Percentiles rank a stretch among this genome's conserved stretches.
Conservation (phyloP, 1,140 invertebrate species). For the Aphis gossypii region DNA sequence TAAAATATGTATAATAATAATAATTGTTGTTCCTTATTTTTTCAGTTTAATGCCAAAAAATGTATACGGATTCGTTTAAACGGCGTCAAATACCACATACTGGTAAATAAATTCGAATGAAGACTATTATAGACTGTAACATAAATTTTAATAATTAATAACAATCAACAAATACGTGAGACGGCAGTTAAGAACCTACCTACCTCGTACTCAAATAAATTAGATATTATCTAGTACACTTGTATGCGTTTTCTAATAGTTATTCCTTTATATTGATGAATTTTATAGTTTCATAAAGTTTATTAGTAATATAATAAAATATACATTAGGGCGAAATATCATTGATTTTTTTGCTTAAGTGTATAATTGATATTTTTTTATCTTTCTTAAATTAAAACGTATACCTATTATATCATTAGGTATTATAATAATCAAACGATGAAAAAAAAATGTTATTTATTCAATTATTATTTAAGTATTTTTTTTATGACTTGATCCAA, state of each 20-base stretch:
- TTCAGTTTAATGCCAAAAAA: background rate
- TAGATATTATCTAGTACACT: background rate
- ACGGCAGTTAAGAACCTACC: background rate
- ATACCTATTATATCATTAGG: background rate
- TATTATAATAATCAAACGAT: background rate
- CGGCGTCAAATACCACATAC: background rate
- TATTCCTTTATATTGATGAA: background rate
- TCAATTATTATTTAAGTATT: background rate
- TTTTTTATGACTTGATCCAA: background rate
- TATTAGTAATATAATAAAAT: background rate
- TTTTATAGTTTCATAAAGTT: background rate
- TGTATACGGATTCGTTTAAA: background rate
- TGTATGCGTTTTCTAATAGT: background rate
- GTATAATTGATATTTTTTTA: background rate
- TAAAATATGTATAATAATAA: background rate
- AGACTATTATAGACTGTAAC: background rate
- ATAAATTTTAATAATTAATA: background rate
- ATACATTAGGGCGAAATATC: background rate
- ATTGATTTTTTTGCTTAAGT: background rate
- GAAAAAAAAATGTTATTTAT: background rate
- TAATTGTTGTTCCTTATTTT: background rate
- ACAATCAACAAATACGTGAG: background rate
- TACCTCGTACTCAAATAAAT: background rate
- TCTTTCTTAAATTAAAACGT: background rate
- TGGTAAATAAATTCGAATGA: background rate